Percentiles rank a stretch among this genome's conserved stretches.
Conservation (phyloP, 2,888 invertebrate genomes). For the Macropis europaea region DNA sequence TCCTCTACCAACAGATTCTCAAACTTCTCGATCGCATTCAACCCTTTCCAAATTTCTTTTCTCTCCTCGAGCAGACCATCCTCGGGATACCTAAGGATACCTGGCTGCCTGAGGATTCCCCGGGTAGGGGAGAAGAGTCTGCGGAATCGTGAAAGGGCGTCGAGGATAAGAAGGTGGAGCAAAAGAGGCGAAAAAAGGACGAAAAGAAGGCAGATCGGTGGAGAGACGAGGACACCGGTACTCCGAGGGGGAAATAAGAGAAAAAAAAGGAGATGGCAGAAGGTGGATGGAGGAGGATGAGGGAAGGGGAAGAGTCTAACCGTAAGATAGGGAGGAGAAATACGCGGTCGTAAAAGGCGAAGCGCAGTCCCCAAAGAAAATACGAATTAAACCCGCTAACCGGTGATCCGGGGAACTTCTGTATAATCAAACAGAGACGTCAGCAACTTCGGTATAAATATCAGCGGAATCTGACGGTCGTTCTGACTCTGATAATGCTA, state of each 20-base stretch:
- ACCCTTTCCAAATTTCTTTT: slow-evolving; percentile 18
- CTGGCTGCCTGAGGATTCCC: slow-evolving; percentile 35
- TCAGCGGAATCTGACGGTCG: not conserved
- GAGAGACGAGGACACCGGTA: not conserved
- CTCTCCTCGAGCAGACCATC: not conserved
- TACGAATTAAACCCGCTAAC: slow-evolving; percentile 76
- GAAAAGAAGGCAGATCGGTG: too few relatives aligned
- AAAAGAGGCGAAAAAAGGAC: slow-evolving; percentile 21
- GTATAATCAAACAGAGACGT: slow-evolving; percentile 53
- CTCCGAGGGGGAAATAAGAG: slow-evolving; percentile 27
- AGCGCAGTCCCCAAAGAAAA: slow-evolving; percentile 75
- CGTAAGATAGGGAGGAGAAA: slow-evolving; percentile 68
- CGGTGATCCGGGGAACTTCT: slow-evolving; percentile 65
- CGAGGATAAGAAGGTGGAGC: slow-evolving; percentile 47
- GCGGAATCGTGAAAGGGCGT: slow-evolving; percentile 44
- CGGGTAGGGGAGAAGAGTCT: not conserved
- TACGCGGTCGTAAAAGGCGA: slow-evolving; percentile 76
- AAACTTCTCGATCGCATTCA: slow-evolving; percentile 10
- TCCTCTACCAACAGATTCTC: too few relatives aligned
- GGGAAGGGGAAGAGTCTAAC: slow-evolving; percentile 56
- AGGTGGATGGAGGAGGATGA: slow-evolving; percentile 28
- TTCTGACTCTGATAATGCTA: not conserved
- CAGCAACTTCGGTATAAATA: not conserved
- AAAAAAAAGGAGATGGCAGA: slow-evolving; percentile 35
- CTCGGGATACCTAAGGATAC: slow-evolving; percentile 34